A percentile compares a stretch with the other conserved stretches of the same genome.
phyloP scores from a whole-genome alignment of 2,888 invertebrate species.

The Formica aserva region DNA sequence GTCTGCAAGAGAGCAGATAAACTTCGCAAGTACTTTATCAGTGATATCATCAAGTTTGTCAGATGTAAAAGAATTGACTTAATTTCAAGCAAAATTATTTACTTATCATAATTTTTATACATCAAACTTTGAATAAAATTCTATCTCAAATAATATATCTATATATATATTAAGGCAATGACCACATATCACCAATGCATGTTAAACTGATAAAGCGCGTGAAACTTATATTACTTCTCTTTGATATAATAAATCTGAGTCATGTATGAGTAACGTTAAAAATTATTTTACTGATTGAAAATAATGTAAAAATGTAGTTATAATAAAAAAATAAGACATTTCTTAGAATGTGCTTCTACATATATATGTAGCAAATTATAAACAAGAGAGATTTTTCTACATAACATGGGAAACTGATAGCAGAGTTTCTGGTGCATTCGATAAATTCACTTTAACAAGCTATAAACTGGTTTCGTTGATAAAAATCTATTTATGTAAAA shows the following conservation, averaged over 20 bases:
- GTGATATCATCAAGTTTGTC: constrained; percentile 49
- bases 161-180: neutral
- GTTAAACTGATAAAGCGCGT: neutral
- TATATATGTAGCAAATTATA: neutral
- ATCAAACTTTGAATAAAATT: neutral
- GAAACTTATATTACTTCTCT: neutral
- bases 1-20: constrained; percentile 34
- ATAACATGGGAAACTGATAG: neutral
- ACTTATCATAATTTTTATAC: neutral
- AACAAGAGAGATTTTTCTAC: neutral
- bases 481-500: neutral
- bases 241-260: neutral
- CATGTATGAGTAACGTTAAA: neutral
- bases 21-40: constrained; percentile 31
- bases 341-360: neutral
- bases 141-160: neutral
- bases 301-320: neutral
- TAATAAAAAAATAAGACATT: neutral
- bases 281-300: constrained; percentile 10
- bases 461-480: constrained; percentile 8
- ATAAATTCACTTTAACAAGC: neutral
- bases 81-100: neutral
- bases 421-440: neutral
- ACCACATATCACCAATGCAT: neutral
- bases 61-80: constrained; percentile 4